phyloP scores from a whole-genome alignment of 2,888 invertebrate genomes.

The Ophraella communa region DNA sequence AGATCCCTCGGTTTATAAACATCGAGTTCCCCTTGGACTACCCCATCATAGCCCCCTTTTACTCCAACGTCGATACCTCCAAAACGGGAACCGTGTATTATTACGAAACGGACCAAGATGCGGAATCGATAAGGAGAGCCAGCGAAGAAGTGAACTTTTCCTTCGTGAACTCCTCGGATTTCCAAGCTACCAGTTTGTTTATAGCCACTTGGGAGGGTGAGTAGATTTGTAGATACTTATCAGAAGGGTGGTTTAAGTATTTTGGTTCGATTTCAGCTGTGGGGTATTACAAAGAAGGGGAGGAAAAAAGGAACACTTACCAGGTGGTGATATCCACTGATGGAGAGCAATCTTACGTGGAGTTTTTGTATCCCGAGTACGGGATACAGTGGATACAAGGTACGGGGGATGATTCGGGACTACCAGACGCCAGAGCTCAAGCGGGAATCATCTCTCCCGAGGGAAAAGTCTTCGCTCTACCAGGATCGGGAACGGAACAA shows the following conservation, averaged over 20 bases:
- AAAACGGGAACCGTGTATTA: constrained; percentile 76
- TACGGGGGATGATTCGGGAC: constrained; percentile 73
- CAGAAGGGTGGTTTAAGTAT: too few relatives aligned
- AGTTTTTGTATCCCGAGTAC: constrained; percentile 85
- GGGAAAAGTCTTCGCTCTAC: constrained; percentile 75
- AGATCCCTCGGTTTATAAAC: constrained; percentile 85
- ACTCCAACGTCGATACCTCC: constrained; percentile 88
- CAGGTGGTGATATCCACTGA: constrained; percentile 80
- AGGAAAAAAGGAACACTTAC: constrained; percentile 84
- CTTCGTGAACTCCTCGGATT: constrained; percentile 75
- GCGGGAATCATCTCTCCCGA: constrained; percentile 90
- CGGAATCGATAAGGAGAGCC: constrained; percentile 69
- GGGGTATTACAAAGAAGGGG: constrained; percentile 73
- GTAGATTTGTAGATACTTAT: too few relatives aligned
- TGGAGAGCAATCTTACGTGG: constrained; percentile 81
- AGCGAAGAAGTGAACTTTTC: constrained; percentile 74
- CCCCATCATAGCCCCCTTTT: constrained; percentile 88
- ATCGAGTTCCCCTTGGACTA: constrained; percentile 89
- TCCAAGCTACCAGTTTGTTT: constrained; percentile 79
- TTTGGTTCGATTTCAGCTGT: constrained; percentile 70
- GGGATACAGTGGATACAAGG: constrained; percentile 94
- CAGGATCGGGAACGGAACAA: constrained; percentile 92
- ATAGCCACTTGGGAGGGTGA: constrained; percentile 83
- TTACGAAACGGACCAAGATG: constrained; percentile 70
- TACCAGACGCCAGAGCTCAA: constrained; percentile 91